Conservation (phyloP, 2,113 vertebrate species). For the Rhombomys opimus region DNA sequence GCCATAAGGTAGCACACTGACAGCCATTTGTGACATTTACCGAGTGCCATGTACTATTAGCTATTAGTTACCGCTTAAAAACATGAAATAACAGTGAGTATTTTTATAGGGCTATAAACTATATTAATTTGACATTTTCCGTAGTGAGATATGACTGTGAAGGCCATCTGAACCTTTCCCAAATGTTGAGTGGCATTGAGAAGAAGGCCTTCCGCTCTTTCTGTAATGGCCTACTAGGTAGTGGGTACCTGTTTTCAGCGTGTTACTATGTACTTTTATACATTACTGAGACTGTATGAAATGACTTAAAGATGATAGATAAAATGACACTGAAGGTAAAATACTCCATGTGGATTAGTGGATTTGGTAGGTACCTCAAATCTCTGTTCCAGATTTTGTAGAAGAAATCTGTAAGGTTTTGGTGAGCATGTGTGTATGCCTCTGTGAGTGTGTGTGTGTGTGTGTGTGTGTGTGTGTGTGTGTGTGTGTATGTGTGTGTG, state of each 20-base stretch:
- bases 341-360: background rate
- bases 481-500: fast-evolving
- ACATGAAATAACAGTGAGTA: background rate
- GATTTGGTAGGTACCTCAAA: background rate
- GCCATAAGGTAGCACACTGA: background rate
- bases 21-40: background rate
- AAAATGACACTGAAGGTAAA: background rate
- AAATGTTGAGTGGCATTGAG: background rate
- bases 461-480: background rate
- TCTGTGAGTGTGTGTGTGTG: background rate
- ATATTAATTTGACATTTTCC: background rate
- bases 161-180: background rate
- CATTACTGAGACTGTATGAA: background rate
- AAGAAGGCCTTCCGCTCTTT: background rate
- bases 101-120: background rate
- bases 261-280: background rate
- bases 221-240: background rate
- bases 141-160: background rate
- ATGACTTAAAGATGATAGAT: background rate
- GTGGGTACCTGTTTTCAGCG: background rate
- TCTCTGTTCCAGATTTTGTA: background rate
- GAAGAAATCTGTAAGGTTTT: background rate
- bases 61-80: background rate
- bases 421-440: background rate
- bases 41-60: background rate